phyloP scores from a whole-genome alignment of 1,140 invertebrate genomes.

The Agrypnia vestita region DNA sequence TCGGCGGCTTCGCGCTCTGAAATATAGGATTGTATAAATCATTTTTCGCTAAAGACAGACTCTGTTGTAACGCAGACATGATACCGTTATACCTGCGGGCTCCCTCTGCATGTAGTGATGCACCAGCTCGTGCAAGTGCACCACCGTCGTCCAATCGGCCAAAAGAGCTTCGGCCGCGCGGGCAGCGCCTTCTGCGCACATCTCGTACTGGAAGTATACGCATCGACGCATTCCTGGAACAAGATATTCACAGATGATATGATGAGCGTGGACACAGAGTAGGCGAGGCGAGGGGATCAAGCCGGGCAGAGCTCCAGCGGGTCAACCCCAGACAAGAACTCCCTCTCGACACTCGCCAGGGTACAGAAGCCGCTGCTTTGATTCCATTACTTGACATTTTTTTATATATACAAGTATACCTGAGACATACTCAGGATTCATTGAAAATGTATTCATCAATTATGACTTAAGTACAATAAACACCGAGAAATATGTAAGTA shows the following conservation, averaged over 20 bases:
- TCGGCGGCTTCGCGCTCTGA: constrained; percentile 68
- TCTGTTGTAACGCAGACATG: not conserved
- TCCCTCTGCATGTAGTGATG: constrained; percentile 77
- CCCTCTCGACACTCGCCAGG: too few relatives aligned
- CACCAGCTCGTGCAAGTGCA: constrained; percentile 89
- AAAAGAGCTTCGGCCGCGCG: constrained; percentile 88
- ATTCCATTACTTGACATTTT: too few relatives aligned
- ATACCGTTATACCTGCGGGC: constrained; percentile 63
- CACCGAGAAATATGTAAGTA: too few relatives aligned
- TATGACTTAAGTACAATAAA: too few relatives aligned
- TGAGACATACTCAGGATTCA: too few relatives aligned
- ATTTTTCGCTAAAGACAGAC: not conserved
- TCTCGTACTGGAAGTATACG: constrained; percentile 91
- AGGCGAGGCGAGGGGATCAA: too few relatives aligned
- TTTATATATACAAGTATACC: too few relatives aligned
- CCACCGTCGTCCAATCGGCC: constrained; percentile 93
- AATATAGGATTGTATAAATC: not conserved
- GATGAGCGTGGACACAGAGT: too few relatives aligned
- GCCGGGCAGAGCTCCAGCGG: too few relatives aligned
- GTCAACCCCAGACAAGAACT: too few relatives aligned
- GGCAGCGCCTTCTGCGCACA: constrained; percentile 76
- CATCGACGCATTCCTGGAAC: constrained; percentile 82
- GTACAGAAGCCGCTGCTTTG: too few relatives aligned
- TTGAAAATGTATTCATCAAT: too few relatives aligned
- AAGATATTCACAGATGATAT: not conserved